Conservation (phyloP, 2,888 invertebrate species). For the Drosophila tripunctata region DNA sequence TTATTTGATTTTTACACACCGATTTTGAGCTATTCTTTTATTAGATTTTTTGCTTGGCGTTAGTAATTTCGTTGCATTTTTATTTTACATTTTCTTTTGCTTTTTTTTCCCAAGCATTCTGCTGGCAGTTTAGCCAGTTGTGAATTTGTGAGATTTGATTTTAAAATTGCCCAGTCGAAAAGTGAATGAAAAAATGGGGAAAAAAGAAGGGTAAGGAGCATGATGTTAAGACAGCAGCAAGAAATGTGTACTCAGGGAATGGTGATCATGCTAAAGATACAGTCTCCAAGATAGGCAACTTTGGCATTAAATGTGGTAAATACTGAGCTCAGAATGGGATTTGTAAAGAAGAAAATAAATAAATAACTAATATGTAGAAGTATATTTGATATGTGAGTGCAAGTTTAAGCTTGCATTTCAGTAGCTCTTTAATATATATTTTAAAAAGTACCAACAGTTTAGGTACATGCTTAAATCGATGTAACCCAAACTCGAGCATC, state of each 20-base stretch:
- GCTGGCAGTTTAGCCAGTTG: slow-evolving; percentile 43
- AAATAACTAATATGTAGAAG: no score
- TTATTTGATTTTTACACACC: slow-evolving; percentile 79
- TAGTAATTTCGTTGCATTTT: slow-evolving; percentile 39
- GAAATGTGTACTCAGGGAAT: slow-evolving; percentile 1
- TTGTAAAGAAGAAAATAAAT: background rate
- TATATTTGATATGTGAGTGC: no score
- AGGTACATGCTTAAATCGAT: background rate
- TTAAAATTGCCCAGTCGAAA: slow-evolving; percentile 63
- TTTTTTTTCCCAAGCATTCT: slow-evolving; percentile 4
- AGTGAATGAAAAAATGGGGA: slow-evolving; percentile 16
- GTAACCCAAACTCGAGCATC: background rate
- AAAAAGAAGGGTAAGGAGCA: slow-evolving; percentile 11
- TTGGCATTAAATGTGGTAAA: background rate
- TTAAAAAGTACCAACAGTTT: background rate
- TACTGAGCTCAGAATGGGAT: background rate
- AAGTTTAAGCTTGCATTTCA: no score
- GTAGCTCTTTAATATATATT: background rate
- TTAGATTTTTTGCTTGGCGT: slow-evolving; percentile 67
- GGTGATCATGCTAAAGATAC: slow-evolving; percentile 4
- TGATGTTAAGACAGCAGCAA: slow-evolving; percentile 33
- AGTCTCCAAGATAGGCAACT: background rate
- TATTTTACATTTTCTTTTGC: slow-evolving; percentile 19
- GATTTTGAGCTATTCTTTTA: slow-evolving; percentile 78
- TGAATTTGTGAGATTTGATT: slow-evolving; percentile 75